Conservation (phyloP, 2,888 invertebrate genomes). For the Protophormia terraenovae region DNA sequence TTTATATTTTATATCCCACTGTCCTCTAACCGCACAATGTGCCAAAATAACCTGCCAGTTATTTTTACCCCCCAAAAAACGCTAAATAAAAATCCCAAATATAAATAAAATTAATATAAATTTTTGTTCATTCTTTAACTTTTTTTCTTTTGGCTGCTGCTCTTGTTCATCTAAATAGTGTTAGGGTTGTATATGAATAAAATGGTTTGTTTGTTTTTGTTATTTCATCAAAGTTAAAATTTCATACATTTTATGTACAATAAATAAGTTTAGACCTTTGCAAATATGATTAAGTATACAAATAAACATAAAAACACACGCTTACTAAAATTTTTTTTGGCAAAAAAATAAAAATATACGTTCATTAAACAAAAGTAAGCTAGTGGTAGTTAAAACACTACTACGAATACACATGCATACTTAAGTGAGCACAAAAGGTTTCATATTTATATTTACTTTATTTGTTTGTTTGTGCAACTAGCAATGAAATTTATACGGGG, state of each 20-base stretch:
- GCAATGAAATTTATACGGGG: constrained; percentile 19
- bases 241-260: constrained; percentile 40
- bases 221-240: constrained; percentile 56
- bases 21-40: background rate
- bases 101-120: background rate
- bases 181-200: background rate
- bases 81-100: constrained; percentile 4
- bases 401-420: background rate
- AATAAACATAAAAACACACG: constrained; percentile 31
- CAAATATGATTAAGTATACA: constrained; percentile 65
- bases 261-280: constrained; percentile 50
- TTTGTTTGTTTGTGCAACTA: background rate
- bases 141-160: background rate
- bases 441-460: constrained; percentile 46
- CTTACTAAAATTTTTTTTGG: background rate
- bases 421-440: constrained; percentile 5
- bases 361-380: constrained; percentile 31
- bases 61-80: background rate
- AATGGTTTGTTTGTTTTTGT: constrained; percentile 27
- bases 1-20: too few species aligned
- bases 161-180: background rate
- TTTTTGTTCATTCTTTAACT: background rate
- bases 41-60: background rate
- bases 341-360: background rate
- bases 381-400: constrained; percentile 28